Percentiles rank a stretch among this genome's conserved stretches.
These are phyloP conservation scores for Petrolisthes manimaculis DNA, from an alignment of 2,888 invertebrate genomes.

Conservation along the genomic window DNA sequence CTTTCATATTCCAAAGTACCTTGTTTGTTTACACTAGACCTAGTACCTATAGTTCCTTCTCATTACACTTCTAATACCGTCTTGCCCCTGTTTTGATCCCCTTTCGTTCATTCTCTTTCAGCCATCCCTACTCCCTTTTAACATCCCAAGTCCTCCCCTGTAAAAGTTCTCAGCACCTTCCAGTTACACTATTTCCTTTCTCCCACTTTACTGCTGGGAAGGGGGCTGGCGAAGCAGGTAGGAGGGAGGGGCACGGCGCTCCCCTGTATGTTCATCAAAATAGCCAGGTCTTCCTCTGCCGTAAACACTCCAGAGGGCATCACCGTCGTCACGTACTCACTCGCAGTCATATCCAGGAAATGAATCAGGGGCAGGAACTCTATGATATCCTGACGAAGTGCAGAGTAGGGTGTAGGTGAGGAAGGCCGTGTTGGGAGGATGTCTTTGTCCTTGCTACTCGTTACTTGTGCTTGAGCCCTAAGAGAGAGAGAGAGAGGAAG, in stretches of 20 bases:
- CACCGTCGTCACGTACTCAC: conserved; percentile 71
- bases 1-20: no score
- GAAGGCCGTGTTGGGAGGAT: background rate
- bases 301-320: conserved; percentile 70
- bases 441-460: background rate
- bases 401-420: background rate
- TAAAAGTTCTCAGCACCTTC: background rate
- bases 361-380: conserved; percentile 72
- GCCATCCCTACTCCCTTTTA: background rate
- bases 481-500: background rate
- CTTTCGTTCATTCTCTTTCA: background rate
- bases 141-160: background rate
- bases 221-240: background rate
- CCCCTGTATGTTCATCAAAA: conserved; percentile 39
- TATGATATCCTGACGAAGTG: conserved; percentile 69
- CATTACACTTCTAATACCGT: background rate
- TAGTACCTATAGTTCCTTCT: background rate
- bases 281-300: conserved; percentile 68
- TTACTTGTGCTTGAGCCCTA: background rate
- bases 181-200: background rate
- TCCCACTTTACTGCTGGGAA: background rate
- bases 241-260: conserved; percentile 10
- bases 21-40: background rate
- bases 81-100: background rate
- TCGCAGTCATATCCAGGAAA: conserved; percentile 69